Conservation (phyloP, 2,113 vertebrate genomes). For the Corythornis madagascariensis region DNA sequence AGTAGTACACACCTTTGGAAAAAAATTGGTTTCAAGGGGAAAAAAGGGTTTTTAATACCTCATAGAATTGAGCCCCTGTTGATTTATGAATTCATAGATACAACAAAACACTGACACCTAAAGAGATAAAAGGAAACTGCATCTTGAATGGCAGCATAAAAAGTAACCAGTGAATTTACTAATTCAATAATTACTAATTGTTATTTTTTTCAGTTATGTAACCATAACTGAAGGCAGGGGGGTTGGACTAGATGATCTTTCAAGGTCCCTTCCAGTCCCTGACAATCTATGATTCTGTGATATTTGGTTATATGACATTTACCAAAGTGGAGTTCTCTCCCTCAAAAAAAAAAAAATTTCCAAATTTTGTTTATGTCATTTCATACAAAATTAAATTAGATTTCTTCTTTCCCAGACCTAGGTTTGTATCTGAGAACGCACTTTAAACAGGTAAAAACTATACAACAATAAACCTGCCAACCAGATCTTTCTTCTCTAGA, state of each 20-base stretch:
- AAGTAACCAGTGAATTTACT: not conserved
- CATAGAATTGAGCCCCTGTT: not conserved
- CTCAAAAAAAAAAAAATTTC: not conserved
- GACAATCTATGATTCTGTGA: too few species aligned
- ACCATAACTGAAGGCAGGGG: too few species aligned
- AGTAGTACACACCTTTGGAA: too few species aligned
- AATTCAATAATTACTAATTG: not conserved
- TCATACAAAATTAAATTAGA: not conserved
- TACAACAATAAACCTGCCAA: not conserved
- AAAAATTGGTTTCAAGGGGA: not conserved
- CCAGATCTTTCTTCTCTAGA: not conserved
- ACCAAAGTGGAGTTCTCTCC: not conserved
- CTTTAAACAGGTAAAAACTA: not conserved
- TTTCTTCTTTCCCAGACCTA: not conserved
- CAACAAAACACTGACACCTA: slow-evolving; percentile 25
- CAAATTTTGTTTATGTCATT: not conserved
- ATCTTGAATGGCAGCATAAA: not conserved
- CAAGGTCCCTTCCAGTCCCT: too few species aligned
- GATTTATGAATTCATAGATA: not conserved
- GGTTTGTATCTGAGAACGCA: not conserved
- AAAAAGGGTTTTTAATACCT: not conserved
- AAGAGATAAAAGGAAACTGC: not conserved
- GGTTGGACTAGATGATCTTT: too few species aligned
- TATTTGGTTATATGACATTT: too few species aligned
- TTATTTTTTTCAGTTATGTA: not conserved